phyloP scores from a whole-genome alignment of 2,888 invertebrate genomes.

The Dolichopus griseipennis region DNA sequence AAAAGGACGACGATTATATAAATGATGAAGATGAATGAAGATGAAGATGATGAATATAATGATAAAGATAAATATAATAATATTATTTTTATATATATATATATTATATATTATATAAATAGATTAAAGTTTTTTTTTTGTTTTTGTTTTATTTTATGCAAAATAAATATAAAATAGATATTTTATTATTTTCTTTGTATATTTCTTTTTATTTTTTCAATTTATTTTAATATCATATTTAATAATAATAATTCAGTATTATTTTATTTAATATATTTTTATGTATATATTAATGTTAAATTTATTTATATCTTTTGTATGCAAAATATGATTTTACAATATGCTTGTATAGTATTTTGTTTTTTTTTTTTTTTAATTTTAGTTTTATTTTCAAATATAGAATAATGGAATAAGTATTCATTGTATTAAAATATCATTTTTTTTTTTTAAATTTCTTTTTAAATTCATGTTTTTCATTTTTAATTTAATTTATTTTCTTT shows the following conservation, averaged over 20 bases:
- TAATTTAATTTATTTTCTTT: background rate
- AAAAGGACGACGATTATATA: no score
- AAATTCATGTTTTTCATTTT: background rate
- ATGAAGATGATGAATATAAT: no score
- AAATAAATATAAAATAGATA: constrained; percentile 6
- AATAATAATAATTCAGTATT: no score
- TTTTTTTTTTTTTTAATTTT: background rate
- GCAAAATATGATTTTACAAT: background rate
- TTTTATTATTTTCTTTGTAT: background rate
- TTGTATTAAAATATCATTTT: background rate
- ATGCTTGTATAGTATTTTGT: background rate
- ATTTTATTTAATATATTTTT: no score
- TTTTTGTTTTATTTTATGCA: background rate
- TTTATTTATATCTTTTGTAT: background rate
- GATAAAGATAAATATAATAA: no score
- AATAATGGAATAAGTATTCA: background rate
- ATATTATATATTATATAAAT: no score
- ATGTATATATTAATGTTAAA: no score
- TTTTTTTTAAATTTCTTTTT: background rate
- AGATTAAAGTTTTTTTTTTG: no score
- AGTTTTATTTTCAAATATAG: background rate
- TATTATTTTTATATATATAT: no score
- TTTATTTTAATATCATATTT: background rate
- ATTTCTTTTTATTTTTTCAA: background rate
- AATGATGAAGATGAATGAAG: no score